These are phyloP conservation scores for Condylostylus longicornis DNA, from an alignment of 1,140 invertebrate species.

Conservation along the genomic window DNA sequence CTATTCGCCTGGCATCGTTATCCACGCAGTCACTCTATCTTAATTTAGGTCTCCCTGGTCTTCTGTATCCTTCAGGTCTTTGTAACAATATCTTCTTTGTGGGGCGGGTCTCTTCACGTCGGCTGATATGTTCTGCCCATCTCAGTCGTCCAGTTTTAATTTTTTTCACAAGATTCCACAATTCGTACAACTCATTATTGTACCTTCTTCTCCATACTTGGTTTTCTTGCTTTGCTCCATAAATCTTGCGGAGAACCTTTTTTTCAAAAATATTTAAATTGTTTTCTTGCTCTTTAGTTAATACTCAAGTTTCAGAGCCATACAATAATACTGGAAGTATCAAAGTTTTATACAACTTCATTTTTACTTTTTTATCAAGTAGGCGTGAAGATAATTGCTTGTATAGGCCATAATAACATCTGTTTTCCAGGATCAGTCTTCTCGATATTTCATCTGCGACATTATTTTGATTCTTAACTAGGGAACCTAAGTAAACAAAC, in stretches of 20 bases:
- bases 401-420: background rate
- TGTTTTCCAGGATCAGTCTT: background rate
- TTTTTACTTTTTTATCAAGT: slow-evolving; percentile 1
- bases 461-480: slow-evolving; percentile 1
- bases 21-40: background rate
- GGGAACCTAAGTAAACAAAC: slow-evolving; percentile 5
- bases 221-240: background rate
- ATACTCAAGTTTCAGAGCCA: slow-evolving; percentile 2
- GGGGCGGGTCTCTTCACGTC: background rate
- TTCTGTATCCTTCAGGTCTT: background rate
- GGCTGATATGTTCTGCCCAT: background rate
- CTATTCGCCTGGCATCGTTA: background rate
- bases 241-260: slow-evolving; percentile 1
- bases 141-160: background rate
- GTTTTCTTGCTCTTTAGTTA: slow-evolving; percentile 1
- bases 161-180: background rate
- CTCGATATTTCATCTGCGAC: background rate
- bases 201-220: background rate
- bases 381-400: background rate
- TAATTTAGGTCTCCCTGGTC: background rate
- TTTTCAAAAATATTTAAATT: slow-evolving; percentile 2
- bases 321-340: slow-evolving; percentile 5
- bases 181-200: background rate
- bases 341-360: slow-evolving; percentile 3
- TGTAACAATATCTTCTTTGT: background rate